A percentile compares a stretch with the other conserved stretches of the same genome.
phyloP scores from a whole-genome alignment of 2,113 vertebrate species.

The Nibea albiflora region DNA sequence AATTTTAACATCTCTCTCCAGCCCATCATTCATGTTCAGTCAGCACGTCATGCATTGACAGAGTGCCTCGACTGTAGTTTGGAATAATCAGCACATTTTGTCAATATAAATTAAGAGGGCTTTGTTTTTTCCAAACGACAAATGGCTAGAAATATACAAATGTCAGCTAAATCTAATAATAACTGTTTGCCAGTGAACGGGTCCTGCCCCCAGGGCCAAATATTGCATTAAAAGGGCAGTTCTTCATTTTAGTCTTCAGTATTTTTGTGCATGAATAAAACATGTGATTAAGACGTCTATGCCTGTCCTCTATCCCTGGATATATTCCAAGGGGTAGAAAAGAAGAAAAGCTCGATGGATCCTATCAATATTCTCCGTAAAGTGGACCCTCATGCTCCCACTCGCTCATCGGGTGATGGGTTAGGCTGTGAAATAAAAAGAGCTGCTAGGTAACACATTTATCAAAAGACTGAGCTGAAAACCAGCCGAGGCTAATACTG shows the following conservation, averaged over 20 bases:
- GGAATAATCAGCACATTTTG: too few relatives aligned
- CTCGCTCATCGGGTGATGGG: background rate
- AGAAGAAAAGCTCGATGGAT: background rate
- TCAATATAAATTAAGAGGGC: too few relatives aligned
- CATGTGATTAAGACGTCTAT: too few relatives aligned
- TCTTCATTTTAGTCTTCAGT: background rate
- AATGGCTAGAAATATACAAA: too few relatives aligned
- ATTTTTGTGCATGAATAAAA: background rate
- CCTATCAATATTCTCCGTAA: background rate
- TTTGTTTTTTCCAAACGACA: too few relatives aligned
- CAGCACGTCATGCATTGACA: too few relatives aligned
- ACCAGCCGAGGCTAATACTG: background rate
- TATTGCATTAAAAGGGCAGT: background rate
- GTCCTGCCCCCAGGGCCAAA: background rate
- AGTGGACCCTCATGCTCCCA: background rate
- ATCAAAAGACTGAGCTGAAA: background rate
- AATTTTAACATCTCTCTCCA: background rate
- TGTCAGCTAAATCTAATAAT: too few relatives aligned
- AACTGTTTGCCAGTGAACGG: too few relatives aligned
- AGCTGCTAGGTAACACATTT: background rate
- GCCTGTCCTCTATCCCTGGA: background rate
- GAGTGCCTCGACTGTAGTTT: too few relatives aligned
- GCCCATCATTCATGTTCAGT: background rate
- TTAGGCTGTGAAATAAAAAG: background rate
- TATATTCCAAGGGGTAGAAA: background rate